phyloP scores from a whole-genome alignment of 2,113 vertebrate species.

The Corythornis cristatus region DNA sequence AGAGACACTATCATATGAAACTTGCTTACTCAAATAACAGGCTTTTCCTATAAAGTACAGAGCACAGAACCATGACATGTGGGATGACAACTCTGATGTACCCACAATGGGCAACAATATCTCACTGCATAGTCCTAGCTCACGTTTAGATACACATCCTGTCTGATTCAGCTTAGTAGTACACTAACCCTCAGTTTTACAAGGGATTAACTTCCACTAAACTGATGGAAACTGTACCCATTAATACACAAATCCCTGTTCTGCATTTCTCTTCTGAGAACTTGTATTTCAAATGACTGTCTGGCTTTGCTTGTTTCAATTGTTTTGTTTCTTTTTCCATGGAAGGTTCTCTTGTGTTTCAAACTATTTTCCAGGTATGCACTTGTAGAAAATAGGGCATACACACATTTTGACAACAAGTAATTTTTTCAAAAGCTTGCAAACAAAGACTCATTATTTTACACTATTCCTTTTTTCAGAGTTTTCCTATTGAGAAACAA shows the following conservation, averaged over 20 bases:
- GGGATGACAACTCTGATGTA: neutral
- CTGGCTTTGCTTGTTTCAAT: neutral
- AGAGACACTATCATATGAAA: conserved; percentile 11
- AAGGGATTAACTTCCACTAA: neutral
- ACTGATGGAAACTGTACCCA: neutral
- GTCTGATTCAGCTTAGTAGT: neutral
- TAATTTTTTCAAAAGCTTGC: neutral
- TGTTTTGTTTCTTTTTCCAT: neutral
- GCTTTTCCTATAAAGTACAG: conserved; percentile 1
- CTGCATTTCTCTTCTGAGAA: neutral
- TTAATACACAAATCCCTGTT: neutral
- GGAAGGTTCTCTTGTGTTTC: neutral
- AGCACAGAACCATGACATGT: neutral
- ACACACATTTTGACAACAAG: neutral
- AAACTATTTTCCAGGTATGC: neutral
- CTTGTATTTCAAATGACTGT: neutral
- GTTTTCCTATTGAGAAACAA: neutral
- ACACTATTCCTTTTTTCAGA: neutral
- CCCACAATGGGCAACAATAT: neutral
- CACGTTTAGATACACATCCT: neutral
- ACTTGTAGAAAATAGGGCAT: neutral
- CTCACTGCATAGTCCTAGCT: neutral
- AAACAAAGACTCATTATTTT: neutral
- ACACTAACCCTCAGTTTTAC: neutral
- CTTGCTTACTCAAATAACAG: conserved; percentile 42